Percentiles rank a stretch among this genome's conserved stretches.
Conservation (phyloP, 1,140 invertebrate species). For the Scaptomyza hsui region DNA sequence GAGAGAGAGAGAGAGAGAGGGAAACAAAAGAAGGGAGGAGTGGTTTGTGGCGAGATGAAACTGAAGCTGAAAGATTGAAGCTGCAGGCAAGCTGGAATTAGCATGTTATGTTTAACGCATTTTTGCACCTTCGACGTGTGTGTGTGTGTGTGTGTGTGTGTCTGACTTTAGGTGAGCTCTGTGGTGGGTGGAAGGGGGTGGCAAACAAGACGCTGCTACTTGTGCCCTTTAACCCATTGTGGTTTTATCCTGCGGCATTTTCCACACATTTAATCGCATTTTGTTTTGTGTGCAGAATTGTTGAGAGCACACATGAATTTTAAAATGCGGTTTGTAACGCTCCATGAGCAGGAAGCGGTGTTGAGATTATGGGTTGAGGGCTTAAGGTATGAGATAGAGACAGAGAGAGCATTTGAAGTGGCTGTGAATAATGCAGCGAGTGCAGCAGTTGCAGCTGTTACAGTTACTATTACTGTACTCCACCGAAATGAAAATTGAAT, state of each 20-base stretch:
- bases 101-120: constrained; percentile 81
- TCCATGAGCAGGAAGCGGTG: neutral
- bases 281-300: constrained; percentile 67
- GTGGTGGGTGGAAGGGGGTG: neutral
- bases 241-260: constrained; percentile 67
- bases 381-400: constrained; percentile 8
- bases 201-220: constrained; percentile 61
- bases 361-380: neutral
- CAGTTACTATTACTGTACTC: neutral
- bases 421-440: constrained; percentile 70
- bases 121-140: constrained; percentile 71
- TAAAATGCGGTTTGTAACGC: constrained; percentile 62
- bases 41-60: constrained; percentile 43
- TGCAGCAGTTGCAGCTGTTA: constrained; percentile 14
- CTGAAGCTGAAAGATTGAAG: constrained; percentile 57
- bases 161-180: neutral
- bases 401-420: constrained; percentile 32
- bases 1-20: neutral
- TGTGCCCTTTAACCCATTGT: constrained; percentile 61
- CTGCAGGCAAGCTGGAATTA: constrained; percentile 70
- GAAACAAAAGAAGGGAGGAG: neutral
- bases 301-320: constrained; percentile 73
- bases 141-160: constrained; percentile 34
- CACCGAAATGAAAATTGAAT: constrained; percentile 61
- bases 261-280: constrained; percentile 80